Percentiles rank a stretch among this genome's conserved stretches.
These are phyloP conservation scores for Tor tambroides DNA, from an alignment of 2,113 vertebrate species.

Conservation along the genomic window DNA sequence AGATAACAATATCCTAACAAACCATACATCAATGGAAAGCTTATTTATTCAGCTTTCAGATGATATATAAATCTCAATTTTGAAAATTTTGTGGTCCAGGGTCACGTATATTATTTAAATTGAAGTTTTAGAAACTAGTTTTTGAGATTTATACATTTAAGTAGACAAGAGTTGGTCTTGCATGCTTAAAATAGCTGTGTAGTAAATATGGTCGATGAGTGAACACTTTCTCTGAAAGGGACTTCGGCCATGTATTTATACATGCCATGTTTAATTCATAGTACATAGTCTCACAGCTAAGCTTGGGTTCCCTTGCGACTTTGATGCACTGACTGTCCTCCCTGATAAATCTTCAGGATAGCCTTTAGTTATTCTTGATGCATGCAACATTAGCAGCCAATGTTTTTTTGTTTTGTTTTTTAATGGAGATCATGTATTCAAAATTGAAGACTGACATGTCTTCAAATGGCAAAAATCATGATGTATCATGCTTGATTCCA, in stretches of 20 bases:
- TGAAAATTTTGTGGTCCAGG: too few relatives aligned
- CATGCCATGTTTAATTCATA: constrained; percentile 47
- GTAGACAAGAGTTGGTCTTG: too few relatives aligned
- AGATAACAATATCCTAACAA: too few relatives aligned
- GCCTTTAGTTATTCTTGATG: background rate
- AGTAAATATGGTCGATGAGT: background rate
- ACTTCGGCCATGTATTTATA: background rate
- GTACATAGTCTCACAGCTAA: background rate
- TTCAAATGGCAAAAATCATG: background rate
- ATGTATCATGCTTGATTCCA: background rate
- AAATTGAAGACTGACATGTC: background rate
- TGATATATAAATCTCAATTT: too few relatives aligned
- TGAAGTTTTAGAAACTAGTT: too few relatives aligned
- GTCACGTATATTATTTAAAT: too few relatives aligned
- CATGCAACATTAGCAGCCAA: background rate
- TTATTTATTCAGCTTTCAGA: too few relatives aligned
- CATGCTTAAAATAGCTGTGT: background rate
- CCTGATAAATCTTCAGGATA: background rate
- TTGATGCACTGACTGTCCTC: background rate
- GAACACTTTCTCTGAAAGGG: background rate
- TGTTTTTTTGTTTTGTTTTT: background rate
- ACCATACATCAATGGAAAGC: too few relatives aligned
- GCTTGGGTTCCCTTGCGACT: background rate
- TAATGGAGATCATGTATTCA: background rate
- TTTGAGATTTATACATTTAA: too few relatives aligned